Evolutionary conservation across 2,113 vertebrate species (phyloP).

Genomic region (Campylomormyrus numenius): DNA sequence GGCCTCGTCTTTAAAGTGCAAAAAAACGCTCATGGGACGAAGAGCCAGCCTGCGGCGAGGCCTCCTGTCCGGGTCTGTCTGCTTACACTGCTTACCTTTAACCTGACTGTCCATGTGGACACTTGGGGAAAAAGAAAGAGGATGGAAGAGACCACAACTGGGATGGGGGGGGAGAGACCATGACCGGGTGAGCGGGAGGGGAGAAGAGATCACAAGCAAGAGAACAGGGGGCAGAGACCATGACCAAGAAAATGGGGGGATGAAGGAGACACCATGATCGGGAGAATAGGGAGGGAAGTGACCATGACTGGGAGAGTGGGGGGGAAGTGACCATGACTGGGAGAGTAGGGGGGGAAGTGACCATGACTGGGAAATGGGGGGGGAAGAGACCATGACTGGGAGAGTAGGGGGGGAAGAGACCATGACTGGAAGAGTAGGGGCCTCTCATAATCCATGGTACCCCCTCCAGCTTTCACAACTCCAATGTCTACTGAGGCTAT

Average conservation of each 20-base stretch:
- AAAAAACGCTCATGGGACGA: not conserved
- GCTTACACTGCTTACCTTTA: not conserved
- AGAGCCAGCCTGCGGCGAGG: not conserved
- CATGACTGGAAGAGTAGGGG: too few species aligned
- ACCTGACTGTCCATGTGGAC: not conserved
- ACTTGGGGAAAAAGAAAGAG: not conserved
- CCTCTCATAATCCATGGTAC: too few species aligned
- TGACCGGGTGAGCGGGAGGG: not conserved
- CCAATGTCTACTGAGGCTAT: too few species aligned
- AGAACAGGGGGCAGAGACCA: not conserved
- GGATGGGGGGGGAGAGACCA: not conserved
- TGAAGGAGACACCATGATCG: not conserved
- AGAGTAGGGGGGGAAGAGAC: not conserved
- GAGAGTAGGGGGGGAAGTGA: not conserved
- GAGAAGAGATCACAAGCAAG: not conserved
- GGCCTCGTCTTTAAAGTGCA: not conserved
- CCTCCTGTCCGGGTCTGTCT: not conserved
- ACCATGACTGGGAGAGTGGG: not conserved
- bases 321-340: not conserved
- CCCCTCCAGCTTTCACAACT: too few species aligned
- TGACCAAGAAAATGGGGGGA: not conserved
- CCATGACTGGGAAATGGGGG: not conserved
- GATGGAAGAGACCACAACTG: not conserved
- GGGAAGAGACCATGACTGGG: not conserved
- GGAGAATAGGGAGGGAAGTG: too few species aligned